Evolutionary conservation across 2,113 vertebrate species (phyloP).

Genomic region (Shinisaurus crocodilurus): DNA sequence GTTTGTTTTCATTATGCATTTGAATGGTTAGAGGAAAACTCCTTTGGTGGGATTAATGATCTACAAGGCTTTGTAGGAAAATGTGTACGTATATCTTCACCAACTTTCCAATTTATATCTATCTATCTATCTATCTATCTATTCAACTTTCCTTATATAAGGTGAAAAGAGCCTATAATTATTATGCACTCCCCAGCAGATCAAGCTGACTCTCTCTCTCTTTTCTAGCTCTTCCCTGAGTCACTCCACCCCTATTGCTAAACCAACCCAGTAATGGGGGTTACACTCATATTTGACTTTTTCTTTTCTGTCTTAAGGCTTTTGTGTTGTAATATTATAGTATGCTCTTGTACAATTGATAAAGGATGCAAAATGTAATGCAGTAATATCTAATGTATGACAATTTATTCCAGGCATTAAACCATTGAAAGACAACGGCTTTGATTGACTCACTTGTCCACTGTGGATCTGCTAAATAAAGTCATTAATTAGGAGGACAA

Average conservation of each 20-base stretch:
- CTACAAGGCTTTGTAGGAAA: too few relatives aligned
- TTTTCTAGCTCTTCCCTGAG: background rate
- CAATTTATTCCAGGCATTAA: background rate
- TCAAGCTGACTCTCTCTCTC: background rate
- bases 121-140: background rate
- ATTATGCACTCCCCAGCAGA: background rate
- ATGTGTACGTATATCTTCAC: too few relatives aligned
- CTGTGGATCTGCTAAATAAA: slow-evolving; percentile 18
- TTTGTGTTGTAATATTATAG: background rate
- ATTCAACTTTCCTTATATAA: too few relatives aligned
- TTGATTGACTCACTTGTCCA: slow-evolving; percentile 2
- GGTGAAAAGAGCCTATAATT: background rate
- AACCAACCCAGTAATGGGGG: background rate
- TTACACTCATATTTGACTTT: background rate
- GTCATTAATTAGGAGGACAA: slow-evolving; percentile 28
- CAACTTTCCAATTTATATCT: too few relatives aligned
- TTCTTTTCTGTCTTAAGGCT: background rate
- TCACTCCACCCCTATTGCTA: background rate
- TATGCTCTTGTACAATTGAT: background rate
- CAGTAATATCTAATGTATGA: background rate
- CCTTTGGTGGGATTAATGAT: too few relatives aligned
- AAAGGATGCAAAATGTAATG: background rate
- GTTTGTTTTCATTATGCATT: too few relatives aligned
- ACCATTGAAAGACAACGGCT: background rate
- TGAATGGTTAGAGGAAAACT: too few relatives aligned